These are phyloP conservation scores for Danionella dracula DNA, from an alignment of 2,797 vertebrate genomes.

Conservation along the genomic window DNA sequence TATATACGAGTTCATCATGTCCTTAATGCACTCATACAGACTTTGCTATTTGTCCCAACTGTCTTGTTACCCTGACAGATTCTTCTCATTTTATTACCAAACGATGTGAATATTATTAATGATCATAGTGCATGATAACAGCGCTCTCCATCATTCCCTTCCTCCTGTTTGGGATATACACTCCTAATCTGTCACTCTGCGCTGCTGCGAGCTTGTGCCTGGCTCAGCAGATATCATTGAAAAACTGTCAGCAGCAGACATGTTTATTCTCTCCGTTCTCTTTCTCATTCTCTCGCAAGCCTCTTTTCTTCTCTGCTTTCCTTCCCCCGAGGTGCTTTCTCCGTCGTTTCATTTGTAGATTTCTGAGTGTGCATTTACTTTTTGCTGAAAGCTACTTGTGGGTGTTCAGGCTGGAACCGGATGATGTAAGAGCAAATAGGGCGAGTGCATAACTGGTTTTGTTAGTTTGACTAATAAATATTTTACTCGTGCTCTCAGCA, in stretches of 20 bases:
- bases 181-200: constrained; percentile 32
- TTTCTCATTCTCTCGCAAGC: not conserved
- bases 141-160: not conserved
- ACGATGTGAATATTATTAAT: constrained; percentile 29
- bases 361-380: not conserved
- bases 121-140: constrained; percentile 21
- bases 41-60: not conserved
- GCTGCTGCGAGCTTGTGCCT: not conserved
- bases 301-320: not conserved
- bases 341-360: not conserved
- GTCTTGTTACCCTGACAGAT: constrained; percentile 4
- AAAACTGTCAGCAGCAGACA: constrained; percentile 31
- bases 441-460: not conserved
- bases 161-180: constrained; percentile 21
- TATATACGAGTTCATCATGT: no score
- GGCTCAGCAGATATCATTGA: constrained; percentile 26
- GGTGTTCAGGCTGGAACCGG: not conserved
- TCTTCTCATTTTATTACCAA: constrained; percentile 9
- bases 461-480: not conserved
- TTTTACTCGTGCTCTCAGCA: not conserved
- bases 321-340: constrained; percentile 3
- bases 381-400: not conserved
- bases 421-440: not conserved
- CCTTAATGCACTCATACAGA: not conserved
- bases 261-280: constrained; percentile 16